Evolutionary conservation across 1,140 invertebrate genomes (phyloP), one percentile per base, ranked within the genome.

Genomic region (Mizuhopecten yessoensis): DNA sequence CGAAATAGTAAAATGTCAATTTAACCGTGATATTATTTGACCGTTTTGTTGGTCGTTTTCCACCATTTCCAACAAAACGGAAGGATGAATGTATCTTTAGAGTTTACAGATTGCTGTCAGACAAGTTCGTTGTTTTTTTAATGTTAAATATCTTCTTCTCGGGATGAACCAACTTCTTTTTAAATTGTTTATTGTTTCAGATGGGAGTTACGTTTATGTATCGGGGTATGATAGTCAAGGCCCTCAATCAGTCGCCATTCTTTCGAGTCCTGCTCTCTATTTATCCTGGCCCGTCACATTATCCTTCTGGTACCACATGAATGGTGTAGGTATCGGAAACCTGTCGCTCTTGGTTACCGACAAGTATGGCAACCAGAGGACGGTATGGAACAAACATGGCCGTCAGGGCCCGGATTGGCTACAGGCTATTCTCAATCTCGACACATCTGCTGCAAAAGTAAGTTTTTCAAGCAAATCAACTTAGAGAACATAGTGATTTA

Each of bases 261-360:
- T 92, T 0, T 36, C 86, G 17, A 91, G 90, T 39, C 92, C 90
- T 0, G 20, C 36, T 23, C 11, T 90, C 5, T 34, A 75, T 29
- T 20, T 89, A 34, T 0, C 33, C 0, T 10, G 0, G 34, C 86
- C 86, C 7, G 34, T 45, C 10, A 17, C 75, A 0, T 15, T 92
- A 5, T 90, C 91, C 13, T 92, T 92, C 17, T 92, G 89, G 89
- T 92, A 90, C 29, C 90, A 92, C 34, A 92, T 92, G 91, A 92
- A 92, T 34, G 91, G 91, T 1, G 86, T 87, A 33, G 89, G 90
- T 36, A 90, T 92, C 11, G 91, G 91, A 0, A 49, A 86, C 20
- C 34, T 92, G 9, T 42, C 33, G 17, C 87, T 92, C 11, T 36
- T 88, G 9, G n/a, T 34, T 15, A 89, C 86, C 33, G 29, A 34